These are phyloP conservation scores for Diadema setosum DNA, from an alignment of 35 echinoderm and acorn worm species.

Conservation along the genomic window DNA sequence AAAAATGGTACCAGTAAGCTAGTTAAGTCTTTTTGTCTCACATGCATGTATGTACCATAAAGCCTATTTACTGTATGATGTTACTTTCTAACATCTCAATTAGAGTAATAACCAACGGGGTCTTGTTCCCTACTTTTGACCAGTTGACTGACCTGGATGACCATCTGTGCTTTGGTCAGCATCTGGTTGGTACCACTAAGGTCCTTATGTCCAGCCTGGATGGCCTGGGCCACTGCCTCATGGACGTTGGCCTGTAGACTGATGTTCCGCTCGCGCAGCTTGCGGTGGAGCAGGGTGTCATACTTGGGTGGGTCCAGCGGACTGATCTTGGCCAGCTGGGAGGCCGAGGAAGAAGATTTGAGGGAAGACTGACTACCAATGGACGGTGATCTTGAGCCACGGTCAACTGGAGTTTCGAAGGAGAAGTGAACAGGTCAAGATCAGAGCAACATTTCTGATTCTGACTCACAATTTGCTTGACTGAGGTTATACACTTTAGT, in stretches of 20 bases:
- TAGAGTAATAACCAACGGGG: too few relatives aligned
- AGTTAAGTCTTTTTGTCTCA: too few relatives aligned
- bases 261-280: conserved; percentile 56
- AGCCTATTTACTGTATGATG: too few relatives aligned
- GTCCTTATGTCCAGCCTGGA: conserved; percentile 43
- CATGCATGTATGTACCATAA: too few relatives aligned
- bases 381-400: neutral
- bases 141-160: conserved; percentile 80
- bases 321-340: neutral
- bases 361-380: neutral
- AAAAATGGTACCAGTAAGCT: too few relatives aligned
- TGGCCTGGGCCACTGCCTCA: conserved; percentile 29
- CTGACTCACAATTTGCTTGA: neutral
- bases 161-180: conserved; percentile 31
- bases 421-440: neutral
- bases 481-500: neutral
- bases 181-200: conserved; percentile 45
- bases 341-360: neutral
- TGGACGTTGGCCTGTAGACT: conserved; percentile 27
- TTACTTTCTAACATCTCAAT: too few relatives aligned
- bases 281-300: conserved; percentile 58
- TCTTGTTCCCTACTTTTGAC: too few relatives aligned
- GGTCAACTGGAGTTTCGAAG: neutral
- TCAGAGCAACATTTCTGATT: neutral
- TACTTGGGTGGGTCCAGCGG: conserved; percentile 25